These are phyloP conservation scores for Psittacula cyanocephala DNA, from an alignment of 2,113 vertebrate species.

Conservation along the genomic window DNA sequence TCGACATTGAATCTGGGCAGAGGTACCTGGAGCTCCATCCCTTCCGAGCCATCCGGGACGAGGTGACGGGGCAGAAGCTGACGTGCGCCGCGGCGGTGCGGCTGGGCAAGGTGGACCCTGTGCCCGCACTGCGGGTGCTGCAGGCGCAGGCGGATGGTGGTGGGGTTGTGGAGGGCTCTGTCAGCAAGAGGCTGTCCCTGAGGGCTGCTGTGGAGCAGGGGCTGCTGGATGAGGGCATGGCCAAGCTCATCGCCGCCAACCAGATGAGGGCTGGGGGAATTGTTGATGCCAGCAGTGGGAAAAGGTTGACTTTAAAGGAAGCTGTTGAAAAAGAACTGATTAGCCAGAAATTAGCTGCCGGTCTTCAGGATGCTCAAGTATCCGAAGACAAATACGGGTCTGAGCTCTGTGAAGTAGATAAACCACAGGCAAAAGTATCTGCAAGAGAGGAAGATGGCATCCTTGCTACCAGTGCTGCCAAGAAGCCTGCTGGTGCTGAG, in stretches of 20 bases:
- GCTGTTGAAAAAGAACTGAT: conserved; percentile 76
- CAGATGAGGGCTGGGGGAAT: conserved; percentile 82
- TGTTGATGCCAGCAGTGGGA: conserved; percentile 70
- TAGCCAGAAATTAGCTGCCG: conserved; percentile 69
- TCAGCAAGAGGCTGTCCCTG: conserved; percentile 78
- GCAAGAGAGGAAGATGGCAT: background rate
- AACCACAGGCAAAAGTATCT: background rate
- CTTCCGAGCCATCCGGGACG: conserved; percentile 78
- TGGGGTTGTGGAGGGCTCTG: conserved; percentile 81
- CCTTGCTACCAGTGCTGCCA: background rate
- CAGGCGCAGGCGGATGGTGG: conserved; percentile 86
- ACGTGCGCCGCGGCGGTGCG: conserved; percentile 75
- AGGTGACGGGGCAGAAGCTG: conserved; percentile 54
- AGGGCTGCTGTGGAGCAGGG: conserved; percentile 75
- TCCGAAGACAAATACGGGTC: background rate
- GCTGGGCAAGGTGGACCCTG: conserved; percentile 75
- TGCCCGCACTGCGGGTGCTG: conserved; percentile 77
- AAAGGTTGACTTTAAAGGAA: conserved; percentile 73
- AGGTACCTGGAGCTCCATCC: conserved; percentile 87
- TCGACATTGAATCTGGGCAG: conserved; percentile 88
- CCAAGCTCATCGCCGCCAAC: conserved; percentile 75
- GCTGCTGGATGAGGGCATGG: conserved; percentile 79
- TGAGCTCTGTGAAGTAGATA: background rate
- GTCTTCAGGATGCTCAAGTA: conserved; percentile 48
- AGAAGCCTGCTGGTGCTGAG: background rate